phyloP scores from a whole-genome alignment of 2,888 invertebrate species.

The Siphonodentalium dalli region DNA sequence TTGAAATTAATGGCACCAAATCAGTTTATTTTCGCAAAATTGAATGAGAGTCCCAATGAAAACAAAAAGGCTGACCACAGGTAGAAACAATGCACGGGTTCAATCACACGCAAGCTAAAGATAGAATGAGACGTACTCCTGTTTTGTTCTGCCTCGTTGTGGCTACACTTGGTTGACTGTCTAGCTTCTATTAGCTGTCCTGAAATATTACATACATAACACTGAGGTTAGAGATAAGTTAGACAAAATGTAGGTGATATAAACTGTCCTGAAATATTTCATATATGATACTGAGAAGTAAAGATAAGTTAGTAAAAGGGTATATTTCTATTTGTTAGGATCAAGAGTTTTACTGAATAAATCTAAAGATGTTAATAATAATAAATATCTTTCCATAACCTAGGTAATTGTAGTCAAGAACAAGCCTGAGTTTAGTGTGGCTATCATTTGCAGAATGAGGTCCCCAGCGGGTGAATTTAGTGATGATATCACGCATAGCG shows the following conservation, averaged over 20 bases:
- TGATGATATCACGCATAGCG: no score
- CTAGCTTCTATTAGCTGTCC: conserved; percentile 62
- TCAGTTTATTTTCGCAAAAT: background rate
- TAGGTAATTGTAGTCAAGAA: no score
- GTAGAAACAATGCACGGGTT: background rate
- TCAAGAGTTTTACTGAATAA: no score
- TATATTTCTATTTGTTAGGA: no score
- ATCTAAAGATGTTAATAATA: no score
- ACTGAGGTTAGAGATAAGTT: no score
- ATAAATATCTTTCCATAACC: no score
- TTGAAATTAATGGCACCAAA: background rate
- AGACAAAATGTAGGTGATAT: conserved; percentile 62
- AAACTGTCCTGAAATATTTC: conserved; percentile 46
- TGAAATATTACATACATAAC: conserved; percentile 30
- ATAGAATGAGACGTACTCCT: conserved; percentile 61
- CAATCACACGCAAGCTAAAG: conserved; percentile 10
- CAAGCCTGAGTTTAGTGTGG: no score
- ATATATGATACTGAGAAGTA: no score
- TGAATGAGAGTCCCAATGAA: background rate
- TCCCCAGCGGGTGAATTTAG: no score
- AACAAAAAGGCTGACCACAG: background rate
- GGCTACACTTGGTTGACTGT: conserved; percentile 67
- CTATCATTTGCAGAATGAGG: no score
- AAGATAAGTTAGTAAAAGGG: no score
- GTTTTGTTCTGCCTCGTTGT: conserved; percentile 68